phyloP scores from a whole-genome alignment of 1,140 invertebrate genomes.

The Vollenhovia emeryi region DNA sequence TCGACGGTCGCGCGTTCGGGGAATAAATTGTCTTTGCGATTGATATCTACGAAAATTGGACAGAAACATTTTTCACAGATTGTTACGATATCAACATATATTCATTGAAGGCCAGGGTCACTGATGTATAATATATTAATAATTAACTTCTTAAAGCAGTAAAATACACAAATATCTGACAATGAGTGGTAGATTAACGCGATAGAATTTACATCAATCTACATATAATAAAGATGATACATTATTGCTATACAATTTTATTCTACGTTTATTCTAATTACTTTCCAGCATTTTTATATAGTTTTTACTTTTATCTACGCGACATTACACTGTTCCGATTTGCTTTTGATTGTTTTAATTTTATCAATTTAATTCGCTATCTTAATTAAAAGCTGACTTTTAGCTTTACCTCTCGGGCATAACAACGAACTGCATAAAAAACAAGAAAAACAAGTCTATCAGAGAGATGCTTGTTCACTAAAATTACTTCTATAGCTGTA shows the following conservation, averaged over 20 bases:
- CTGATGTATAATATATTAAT: not conserved
- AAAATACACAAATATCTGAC: not conserved
- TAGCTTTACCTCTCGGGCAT: not conserved
- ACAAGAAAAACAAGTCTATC: not conserved
- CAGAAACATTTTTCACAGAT: slow-evolving; percentile 29
- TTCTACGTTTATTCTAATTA: not conserved
- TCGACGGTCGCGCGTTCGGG: slow-evolving; percentile 1
- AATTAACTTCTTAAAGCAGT: not conserved
- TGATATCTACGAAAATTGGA: slow-evolving; percentile 36
- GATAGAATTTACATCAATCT: not conserved
- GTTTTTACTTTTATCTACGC: not conserved
- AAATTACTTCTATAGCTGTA: not conserved
- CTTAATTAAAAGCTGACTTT: not conserved
- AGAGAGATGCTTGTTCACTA: not conserved
- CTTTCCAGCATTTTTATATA: not conserved
- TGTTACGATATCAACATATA: not conserved
- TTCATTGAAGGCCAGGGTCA: not conserved
- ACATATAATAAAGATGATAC: not conserved
- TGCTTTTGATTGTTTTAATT: not conserved
- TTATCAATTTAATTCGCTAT: not conserved
- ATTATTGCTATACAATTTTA: not conserved
- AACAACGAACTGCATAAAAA: not conserved
- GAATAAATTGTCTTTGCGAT: slow-evolving; percentile 42
- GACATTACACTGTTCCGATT: not conserved
- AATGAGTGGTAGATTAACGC: not conserved